Evolutionary conservation across 1,140 invertebrate genomes (phyloP), one percentile per base, ranked within the genome.

Genomic region (Apis cerana): DNA sequence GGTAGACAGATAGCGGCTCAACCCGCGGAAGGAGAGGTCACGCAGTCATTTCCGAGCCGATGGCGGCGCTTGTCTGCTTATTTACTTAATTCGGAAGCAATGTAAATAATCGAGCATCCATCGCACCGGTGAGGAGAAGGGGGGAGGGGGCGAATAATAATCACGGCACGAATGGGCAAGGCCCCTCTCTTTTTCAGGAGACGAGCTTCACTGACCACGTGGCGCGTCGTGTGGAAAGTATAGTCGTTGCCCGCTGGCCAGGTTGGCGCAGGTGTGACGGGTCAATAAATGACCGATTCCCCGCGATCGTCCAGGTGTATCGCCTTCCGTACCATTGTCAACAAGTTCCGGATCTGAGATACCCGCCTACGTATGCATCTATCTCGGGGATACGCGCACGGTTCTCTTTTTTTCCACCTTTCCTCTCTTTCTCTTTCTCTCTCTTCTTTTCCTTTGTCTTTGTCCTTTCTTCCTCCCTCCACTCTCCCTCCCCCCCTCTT

Each of bases 241-340:
- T 92, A 89, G 92, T 92, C 88, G 69, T 54, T 3, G n/a, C 62
- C 79, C 78, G 75, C 27, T 43, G 52, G n/a, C 50, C 33, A 21
- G 58, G 69, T 33, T 62, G 50, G 72, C 54, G 79, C 77, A 75
- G 81, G 83, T 77, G 89, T 50, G 85, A 65, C 69, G 69, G 78
- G 85, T 89, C 93, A 92, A 93, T 91, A 93, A 83, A 91, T 93
- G 74, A 86, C 80, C 91, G 87, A 80, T 86, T 77, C 85, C 85
- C 82, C 90, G 85, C 83, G 90, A 89, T 90, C 92, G 87, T 92
- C 93, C 93, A 89, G 92, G 93, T 94, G 92, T 94, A 94, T 94
- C 93, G 93, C 93, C 93, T 94, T 94, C 93, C 93, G 93, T 85
- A 90, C 85, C 91, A 93, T 94, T 94, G 93, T 94, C 93, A 91